A percentile compares a stretch with the other conserved stretches of the same genome.
phyloP scores from a whole-genome alignment of 2,888 invertebrate genomes.

The Sylvicola cinctus region DNA sequence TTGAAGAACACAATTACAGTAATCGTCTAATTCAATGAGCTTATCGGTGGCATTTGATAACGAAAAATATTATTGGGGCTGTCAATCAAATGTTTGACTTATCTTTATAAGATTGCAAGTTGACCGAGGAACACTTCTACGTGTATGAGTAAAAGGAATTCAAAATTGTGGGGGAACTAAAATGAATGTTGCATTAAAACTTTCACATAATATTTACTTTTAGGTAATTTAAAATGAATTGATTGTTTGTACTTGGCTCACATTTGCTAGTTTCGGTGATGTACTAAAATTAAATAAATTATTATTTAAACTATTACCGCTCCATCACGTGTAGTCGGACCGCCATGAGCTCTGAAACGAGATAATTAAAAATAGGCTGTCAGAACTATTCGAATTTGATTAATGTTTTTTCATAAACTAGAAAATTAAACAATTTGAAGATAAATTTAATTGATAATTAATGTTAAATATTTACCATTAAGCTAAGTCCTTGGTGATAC shows the following conservation, averaged over 20 bases:
- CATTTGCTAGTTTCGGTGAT: constrained; percentile 4
- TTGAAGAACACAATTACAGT: too few relatives aligned
- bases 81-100: too few relatives aligned
- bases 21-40: too few relatives aligned
- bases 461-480: constrained; percentile 31
- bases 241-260: constrained; percentile 7
- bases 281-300: constrained; percentile 22
- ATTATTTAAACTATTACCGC: constrained; percentile 25
- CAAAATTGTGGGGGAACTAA: too few relatives aligned
- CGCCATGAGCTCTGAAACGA: constrained; percentile 71
- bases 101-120: too few relatives aligned
- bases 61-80: too few relatives aligned
- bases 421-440: not conserved
- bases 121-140: too few relatives aligned
- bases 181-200: too few relatives aligned
- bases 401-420: not conserved
- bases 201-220: too few relatives aligned
- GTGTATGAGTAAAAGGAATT: too few relatives aligned
- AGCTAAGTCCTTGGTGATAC: constrained; percentile 43
- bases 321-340: constrained; percentile 83
- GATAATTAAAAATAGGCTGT: constrained; percentile 16
- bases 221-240: constrained; percentile 5
- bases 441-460: too few relatives aligned
- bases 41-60: too few relatives aligned
- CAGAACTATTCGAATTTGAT: not conserved